These are phyloP conservation scores for Drosophila bocki DNA, from an alignment of 1,140 invertebrate species.

Conservation along the genomic window DNA sequence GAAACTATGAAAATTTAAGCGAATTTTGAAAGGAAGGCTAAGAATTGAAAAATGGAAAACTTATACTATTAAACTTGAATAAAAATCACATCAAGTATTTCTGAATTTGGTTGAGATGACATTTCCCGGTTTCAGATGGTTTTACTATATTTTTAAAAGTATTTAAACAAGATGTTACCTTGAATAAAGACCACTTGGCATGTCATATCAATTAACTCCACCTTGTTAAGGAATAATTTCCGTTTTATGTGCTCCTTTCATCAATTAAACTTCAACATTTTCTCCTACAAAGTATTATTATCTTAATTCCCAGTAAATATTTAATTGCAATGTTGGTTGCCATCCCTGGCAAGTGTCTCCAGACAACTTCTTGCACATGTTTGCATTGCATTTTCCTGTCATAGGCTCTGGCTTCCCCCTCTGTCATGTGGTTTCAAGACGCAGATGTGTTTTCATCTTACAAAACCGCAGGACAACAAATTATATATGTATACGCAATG, in stretches of 20 bases:
- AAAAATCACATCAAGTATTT: neutral
- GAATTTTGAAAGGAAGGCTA: too few species aligned
- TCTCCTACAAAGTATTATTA: constrained; percentile 5
- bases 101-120: rapidly evolving
- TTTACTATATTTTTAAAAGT: neutral
- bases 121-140: neutral
- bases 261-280: constrained; percentile 5
- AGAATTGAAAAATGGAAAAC: too few species aligned
- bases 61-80: neutral
- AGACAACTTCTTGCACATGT: constrained; percentile 65
- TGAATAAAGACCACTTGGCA: neutral
- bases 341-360: constrained; percentile 14
- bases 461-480: constrained; percentile 53
- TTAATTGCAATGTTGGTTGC: constrained; percentile 46
- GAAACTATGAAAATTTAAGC: neutral
- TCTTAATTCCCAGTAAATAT: constrained; percentile 15
- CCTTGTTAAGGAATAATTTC: neutral
- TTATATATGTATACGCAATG: constrained; percentile 36
- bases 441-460: constrained; percentile 59
- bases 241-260: neutral
- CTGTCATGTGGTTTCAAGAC: constrained; percentile 14
- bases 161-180: neutral
- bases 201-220: neutral
- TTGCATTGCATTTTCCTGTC: constrained; percentile 37
- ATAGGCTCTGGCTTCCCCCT: constrained; percentile 10